Base-by-base conservation (phyloP, 2,888 invertebrate species). In the Chrysolina haemoptera region DNA sequence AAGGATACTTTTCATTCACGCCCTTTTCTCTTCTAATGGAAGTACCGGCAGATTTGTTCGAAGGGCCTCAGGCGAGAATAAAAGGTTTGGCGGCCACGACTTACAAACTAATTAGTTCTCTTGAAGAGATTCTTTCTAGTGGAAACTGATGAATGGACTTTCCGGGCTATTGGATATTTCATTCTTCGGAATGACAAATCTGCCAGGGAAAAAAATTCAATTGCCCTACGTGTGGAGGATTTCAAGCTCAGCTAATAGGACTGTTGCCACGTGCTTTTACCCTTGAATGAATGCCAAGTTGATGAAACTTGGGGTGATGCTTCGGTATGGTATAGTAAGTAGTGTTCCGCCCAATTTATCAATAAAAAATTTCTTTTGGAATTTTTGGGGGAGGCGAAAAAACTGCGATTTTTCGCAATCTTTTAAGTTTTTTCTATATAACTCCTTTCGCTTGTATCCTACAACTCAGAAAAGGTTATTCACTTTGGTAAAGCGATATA, bases 1-100 rank as follows among this genome's bases (percentile, higher is more conserved):
- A 59, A 59, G 59, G 59, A 59, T 59, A 59, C 59, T 59, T 59
- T 59, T 35, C 59, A 59, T 59, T 59, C 59, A 27, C 59, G 59
- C 59, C 27, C 8, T 35, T 59, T 59, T 59, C 35, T 14, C n/a
- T 27, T 59, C 59, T 35, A 35, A 59, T 59, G 35, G 14, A 59
- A 59, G 59, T 59, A 27, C 59, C 35, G 27, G 59, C 59, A 59
- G 27, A 59, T 59, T 59, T 27, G 22, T 27, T 59, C 27, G 59
- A 0, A 59, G 59, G 59, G 59, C 59, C 27, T n/a, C n/a, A 9
- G 59, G 59, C 27, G 35, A 35, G 35, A 59, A 59, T 59, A 14
- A 35, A 59, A 59, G 59, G 59, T 59, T 59, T 59, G 59, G 35
- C 35, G 59, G 35, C 59, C 12, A 27, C 59, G 27, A 59, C 59